Evolutionary conservation across 2,888 invertebrate genomes (phyloP), one percentile per base, ranked within the genome.

Genomic region (Epinotia brunnichana): DNA sequence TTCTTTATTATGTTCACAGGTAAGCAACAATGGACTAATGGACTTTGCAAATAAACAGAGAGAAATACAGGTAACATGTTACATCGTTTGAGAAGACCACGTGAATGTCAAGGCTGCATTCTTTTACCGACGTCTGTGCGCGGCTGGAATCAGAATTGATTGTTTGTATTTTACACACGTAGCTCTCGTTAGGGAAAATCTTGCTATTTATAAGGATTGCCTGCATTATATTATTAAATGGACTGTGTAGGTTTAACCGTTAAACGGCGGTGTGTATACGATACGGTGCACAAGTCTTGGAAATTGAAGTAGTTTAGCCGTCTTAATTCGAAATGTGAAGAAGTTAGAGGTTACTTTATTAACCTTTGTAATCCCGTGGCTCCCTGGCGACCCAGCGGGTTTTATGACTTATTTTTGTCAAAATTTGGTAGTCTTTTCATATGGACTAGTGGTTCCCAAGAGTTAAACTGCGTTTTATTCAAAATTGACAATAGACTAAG

Each of bases 1-100:
- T 13, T 39, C 11, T 75, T 79, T 76, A 29, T 78, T 84, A 70
- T 79, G 74, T 76, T 85, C 81, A 48, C 87, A 87, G 87, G 87
- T 87, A 87, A 87, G 87, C 80, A 77, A 76, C 74, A 60, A 69
- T 66, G 59, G 61, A 60, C 54, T 48, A 60, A 70, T 66, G 59
- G 59, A 60, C 53, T 56, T 19, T 15, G 24, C 48, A 69, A 44
- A 54, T 7, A 21, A 15, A 51, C 39, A 57, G 15, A 62, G 21
- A 57, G 10, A 44, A 56, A 63, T 5, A 21, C 41, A 35, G 68
- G 73, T 73, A 17, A 56, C 35, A 51, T 63, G 57, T 72, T 59
- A 73, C 72, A 56, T 67, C 21, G 56, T 61, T 48, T 39, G 17
- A 67, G 63, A 62, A 39, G 48, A 64, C 59, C 24, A 44, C n/a